A percentile compares a stretch with the other conserved stretches of the same genome.
phyloP scores from a whole-genome alignment of 1,140 invertebrate species.

The Hormaphis cornu region DNA sequence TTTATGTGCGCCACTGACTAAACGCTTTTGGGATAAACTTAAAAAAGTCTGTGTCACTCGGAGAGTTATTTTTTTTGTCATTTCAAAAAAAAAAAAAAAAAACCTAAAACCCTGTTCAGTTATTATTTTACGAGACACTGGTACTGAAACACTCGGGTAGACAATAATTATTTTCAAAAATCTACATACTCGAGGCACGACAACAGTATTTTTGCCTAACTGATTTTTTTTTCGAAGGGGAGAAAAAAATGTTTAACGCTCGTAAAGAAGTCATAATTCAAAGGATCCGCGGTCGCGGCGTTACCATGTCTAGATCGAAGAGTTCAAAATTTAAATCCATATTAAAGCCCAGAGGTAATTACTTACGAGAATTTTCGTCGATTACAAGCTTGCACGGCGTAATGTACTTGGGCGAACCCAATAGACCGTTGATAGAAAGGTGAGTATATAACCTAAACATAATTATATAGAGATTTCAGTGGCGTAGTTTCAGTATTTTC shows the following conservation, averaged over 20 bases:
- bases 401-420: conserved; percentile 23
- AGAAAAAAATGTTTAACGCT: neutral
- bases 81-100: too few relatives aligned
- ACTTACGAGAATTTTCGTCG: conserved; percentile 19
- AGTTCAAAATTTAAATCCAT: neutral
- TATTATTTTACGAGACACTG: too few relatives aligned
- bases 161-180: neutral
- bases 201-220: neutral
- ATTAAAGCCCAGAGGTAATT: neutral
- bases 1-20: too few relatives aligned
- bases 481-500: neutral
- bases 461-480: too few relatives aligned
- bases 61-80: too few relatives aligned
- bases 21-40: too few relatives aligned
- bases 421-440: conserved; percentile 21
- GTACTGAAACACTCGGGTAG: too few relatives aligned
- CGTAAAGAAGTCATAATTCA: neutral
- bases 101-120: too few relatives aligned
- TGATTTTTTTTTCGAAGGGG: neutral
- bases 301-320: neutral
- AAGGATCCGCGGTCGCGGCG: neutral
- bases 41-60: too few relatives aligned
- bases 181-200: too few relatives aligned
- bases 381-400: conserved; percentile 29
- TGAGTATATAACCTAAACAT: neutral